A percentile compares a stretch with the other conserved stretches of the same genome.
phyloP scores from a whole-genome alignment of 2,888 invertebrate species.

The Abrostola triplasia region DNA sequence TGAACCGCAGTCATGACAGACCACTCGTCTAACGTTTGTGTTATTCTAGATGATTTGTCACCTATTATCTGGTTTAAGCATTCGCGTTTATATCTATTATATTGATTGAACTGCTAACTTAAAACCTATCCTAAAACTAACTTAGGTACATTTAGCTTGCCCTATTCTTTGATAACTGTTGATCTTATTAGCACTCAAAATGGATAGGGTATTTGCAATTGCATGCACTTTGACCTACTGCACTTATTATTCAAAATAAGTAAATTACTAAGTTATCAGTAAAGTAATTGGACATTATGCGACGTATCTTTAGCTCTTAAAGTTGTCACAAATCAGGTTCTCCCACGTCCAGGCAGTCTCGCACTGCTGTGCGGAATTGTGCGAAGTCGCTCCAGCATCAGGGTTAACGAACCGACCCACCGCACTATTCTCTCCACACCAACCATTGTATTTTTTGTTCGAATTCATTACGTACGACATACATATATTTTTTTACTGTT shows the following conservation, averaged over 20 bases:
- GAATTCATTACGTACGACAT: slow-evolving; percentile 53
- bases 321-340: slow-evolving; percentile 81
- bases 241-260: slow-evolving; percentile 47
- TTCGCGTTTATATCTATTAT: neutral
- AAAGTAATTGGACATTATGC: slow-evolving; percentile 69
- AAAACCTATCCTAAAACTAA: no score
- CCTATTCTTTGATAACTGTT: no score
- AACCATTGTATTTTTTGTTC: slow-evolving; percentile 65
- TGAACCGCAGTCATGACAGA: slow-evolving; percentile 39
- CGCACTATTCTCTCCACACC: slow-evolving; percentile 58
- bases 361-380: slow-evolving; percentile 52
- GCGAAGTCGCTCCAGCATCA: slow-evolving; percentile 63
- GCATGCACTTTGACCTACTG: slow-evolving; percentile 2
- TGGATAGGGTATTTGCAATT: no score
- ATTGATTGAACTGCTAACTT: neutral
- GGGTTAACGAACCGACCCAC: slow-evolving; percentile 77
- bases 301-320: slow-evolving; percentile 60
- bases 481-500: slow-evolving; percentile 59
- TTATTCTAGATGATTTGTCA: slow-evolving; percentile 29
- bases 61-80: slow-evolving; percentile 17
- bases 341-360: slow-evolving; percentile 78
- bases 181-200: no score
- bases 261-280: slow-evolving; percentile 66
- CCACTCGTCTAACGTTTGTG: slow-evolving; percentile 19
- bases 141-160: no score